Base-by-base conservation (phyloP, 2,888 invertebrate species). In the Strigamia maritima region DNA sequence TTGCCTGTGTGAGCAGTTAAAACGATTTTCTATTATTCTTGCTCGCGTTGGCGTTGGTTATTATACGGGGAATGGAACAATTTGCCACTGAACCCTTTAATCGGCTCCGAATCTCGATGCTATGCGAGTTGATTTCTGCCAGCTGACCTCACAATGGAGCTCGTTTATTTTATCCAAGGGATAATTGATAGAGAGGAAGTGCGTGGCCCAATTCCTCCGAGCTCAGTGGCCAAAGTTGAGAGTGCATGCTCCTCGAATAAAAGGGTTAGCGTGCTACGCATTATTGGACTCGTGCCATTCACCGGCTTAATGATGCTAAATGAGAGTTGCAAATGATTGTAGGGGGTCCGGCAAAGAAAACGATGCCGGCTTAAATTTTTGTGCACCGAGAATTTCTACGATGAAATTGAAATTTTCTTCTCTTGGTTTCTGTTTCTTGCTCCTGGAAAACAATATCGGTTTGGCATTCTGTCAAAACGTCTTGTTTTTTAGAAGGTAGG, bases 381-480 rank as follows among this genome's bases (percentile, higher is more conserved):
- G 54, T 54, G 54, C 54, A 19, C 44, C 44, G 44, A 44, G 75
- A 28, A 75, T 75, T 75, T 75, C 75, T n/a, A 75, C 40, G 76
- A 76, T 76, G 76, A 40, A 40, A 76, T 38, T 76, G 38, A 76
- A 24, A 76, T 76, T 76, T 76, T 24, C 76, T 8, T 76, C 40
- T 24, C 76, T 40, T 76, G 76, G 35, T 40, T 76, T 76, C 35
- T 40, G 54, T 54, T 54, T 54, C 54, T 54, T 54, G 76, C 40
- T 35, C 24, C 35, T 35, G 40, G 76, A 76, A 76, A 76, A 76
- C 76, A 76, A 76, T 76, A 76, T 76, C 76, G 76, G 76, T 40
- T 76, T 76, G 76, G 76, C 76, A 76, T 24, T 35, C 76, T 76
- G 35, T 76, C 76, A 76, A 76, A 76, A 76, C 40, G 76, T 40